Base-by-base conservation (phyloP, 2,888 invertebrate species). In the Phaonia tiefii region DNA sequence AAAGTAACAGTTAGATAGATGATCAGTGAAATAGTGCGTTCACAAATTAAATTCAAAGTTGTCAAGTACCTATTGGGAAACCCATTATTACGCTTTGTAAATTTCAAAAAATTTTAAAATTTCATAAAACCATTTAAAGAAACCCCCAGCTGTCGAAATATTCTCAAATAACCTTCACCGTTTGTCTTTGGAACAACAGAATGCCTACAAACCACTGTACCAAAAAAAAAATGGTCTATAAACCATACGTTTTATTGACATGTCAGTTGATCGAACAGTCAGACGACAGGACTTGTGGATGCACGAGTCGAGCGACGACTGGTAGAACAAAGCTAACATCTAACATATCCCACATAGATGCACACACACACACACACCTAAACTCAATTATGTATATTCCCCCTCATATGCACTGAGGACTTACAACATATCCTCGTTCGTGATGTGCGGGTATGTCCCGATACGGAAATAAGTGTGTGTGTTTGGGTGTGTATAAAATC, bases 241-340 rank as follows among this genome's bases (percentile, higher is more conserved):
- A 75, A 75, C 26, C 60, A 69, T 69, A 60, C 49, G 51, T 60
- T 69, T 69, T 69, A 75, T 69, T 49, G 69, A 49, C 75, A 75
- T 63, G 69, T 69, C 75, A 56, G 75, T 75, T 63, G 60, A 42
- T 31, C 60, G 37, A 31, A 31, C 31, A 31, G 67, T 51, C 25
- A 37, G 17, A 69, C 67, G 13, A 60, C 67, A 51, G 17, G 49
- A 51, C 63, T 67, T 49, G 58, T 20, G 60, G 60, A 10, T 37
- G 39, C 17, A 5, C 63, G 1, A 42, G 15, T 20, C 20, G 11
- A 42, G 42, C 22, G 63, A 63, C 63, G 63, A 63, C 63, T 63
- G 63, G 42, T 39, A 22, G 42, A 63, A 63, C 63, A 20, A 63
- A 63, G 42, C 39, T 60, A 51, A 69, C 17, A 65, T 22, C 58